Conservation (phyloP, 2,113 vertebrate species). For the Irena cyanogastra region DNA sequence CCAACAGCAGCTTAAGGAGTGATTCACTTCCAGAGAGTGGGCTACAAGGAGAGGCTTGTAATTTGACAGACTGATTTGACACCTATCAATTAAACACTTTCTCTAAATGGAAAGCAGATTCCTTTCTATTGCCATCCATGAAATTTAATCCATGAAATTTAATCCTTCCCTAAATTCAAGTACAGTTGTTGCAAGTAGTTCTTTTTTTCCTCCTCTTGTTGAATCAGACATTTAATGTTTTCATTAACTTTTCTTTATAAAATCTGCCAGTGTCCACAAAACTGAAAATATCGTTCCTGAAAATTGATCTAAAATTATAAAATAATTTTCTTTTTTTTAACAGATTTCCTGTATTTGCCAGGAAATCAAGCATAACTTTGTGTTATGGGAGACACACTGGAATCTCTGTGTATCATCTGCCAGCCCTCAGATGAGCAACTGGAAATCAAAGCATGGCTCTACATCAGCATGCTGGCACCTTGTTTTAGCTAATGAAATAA, state of each 20-base stretch:
- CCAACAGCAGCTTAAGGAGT: not conserved
- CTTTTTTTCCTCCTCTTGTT: not conserved
- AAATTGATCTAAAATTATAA: not conserved
- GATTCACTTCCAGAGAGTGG: not conserved
- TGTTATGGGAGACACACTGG: not conserved
- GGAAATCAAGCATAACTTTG: not conserved
- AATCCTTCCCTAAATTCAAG: not conserved
- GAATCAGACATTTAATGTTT: not conserved
- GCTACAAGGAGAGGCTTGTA: not conserved
- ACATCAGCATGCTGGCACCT: not conserved
- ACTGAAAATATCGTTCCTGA: not conserved
- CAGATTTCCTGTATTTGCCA: not conserved
- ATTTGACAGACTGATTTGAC: not conserved
- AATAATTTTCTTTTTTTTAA: not conserved
- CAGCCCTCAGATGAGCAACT: not conserved
- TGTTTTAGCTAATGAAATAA: not conserved
- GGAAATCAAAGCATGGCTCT: not conserved
- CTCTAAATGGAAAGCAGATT: not conserved
- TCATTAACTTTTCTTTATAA: not conserved
- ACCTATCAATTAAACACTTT: not conserved
- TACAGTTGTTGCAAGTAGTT: not conserved
- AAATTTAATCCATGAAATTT: not conserved
- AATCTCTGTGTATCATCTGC: not conserved
- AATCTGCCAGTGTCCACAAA: not conserved
- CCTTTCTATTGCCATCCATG: not conserved